phyloP scores from a whole-genome alignment of 2,113 vertebrate species.

The Cottus gobio region DNA sequence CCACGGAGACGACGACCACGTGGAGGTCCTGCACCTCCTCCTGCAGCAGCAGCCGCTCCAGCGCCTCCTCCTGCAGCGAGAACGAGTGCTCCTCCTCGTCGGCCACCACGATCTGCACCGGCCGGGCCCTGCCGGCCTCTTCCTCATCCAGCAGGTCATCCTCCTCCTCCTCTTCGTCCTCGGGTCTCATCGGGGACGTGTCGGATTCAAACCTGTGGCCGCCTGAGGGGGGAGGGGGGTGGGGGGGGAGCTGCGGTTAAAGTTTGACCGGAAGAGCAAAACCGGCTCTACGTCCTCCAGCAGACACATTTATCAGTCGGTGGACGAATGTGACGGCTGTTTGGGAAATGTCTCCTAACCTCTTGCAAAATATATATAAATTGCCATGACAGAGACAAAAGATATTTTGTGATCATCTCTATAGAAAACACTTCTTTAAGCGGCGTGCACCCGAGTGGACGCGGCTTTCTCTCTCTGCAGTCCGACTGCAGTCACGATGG shows the following conservation, averaged over 20 bases:
- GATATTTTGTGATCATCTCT: background rate
- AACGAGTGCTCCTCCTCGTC: constrained; percentile 95
- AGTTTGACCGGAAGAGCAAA: background rate
- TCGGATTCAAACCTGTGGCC: constrained; percentile 18
- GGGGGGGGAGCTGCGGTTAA: background rate
- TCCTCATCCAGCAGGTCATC: constrained; percentile 76
- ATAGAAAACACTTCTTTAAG: background rate
- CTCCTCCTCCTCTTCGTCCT: constrained; percentile 63
- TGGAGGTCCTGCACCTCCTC: constrained; percentile 92
- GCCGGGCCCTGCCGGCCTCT: constrained; percentile 71
- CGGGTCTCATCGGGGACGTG: constrained; percentile 14
- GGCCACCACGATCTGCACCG: constrained; percentile 93
- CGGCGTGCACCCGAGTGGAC: background rate
- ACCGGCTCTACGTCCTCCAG: too few species aligned
- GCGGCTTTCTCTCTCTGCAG: background rate
- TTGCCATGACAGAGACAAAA: background rate
- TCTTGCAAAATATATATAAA: background rate
- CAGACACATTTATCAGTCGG: background rate
- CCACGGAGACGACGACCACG: constrained; percentile 96
- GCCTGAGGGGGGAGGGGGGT: constrained; percentile 24
- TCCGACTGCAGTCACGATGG: background rate
- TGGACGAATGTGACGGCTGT: too few species aligned
- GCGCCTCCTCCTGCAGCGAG: constrained; percentile 88
- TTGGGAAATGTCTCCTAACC: background rate
- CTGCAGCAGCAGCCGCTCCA: constrained; percentile 93